Conservation (phyloP, 2,797 vertebrate genomes). For the Mus caroli region DNA sequence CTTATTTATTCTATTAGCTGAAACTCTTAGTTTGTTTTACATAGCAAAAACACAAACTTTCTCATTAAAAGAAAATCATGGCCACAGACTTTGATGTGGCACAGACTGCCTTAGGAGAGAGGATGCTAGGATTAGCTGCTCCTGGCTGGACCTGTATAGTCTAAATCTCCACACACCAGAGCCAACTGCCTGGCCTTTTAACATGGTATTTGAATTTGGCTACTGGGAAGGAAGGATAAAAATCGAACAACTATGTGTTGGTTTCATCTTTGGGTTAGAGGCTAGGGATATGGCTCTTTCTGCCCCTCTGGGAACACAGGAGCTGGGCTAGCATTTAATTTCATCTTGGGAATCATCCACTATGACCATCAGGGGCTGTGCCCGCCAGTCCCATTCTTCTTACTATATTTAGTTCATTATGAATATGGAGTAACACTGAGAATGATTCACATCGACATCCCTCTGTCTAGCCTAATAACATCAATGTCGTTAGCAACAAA, state of each 20-base stretch:
- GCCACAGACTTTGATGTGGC: conserved; percentile 35
- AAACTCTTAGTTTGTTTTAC: conserved; percentile 69
- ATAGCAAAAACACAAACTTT: conserved; percentile 87
- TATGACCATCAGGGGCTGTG: conserved; percentile 91
- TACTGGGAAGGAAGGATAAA: conserved; percentile 75
- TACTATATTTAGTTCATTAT: conserved; percentile 96
- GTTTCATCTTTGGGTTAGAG: conserved; percentile 76
- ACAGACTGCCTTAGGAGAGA: conserved; percentile 17
- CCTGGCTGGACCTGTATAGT: conserved; percentile 8
- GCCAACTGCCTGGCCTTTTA: background rate
- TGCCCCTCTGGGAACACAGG: conserved; percentile 76
- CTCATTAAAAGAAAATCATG: conserved; percentile 85
- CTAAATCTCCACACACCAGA: conserved; percentile 17
- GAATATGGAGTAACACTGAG: conserved; percentile 94
- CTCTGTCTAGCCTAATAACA: conserved; percentile 95
- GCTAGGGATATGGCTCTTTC: conserved; percentile 80
- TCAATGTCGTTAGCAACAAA: conserved; percentile 89
- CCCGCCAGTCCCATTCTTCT: conserved; percentile 91
- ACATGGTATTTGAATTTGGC: conserved; percentile 78
- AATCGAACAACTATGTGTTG: conserved; percentile 70
- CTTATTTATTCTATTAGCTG: conserved; percentile 77
- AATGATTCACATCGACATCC: conserved; percentile 95
- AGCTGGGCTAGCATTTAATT: conserved; percentile 92
- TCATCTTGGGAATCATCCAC: conserved; percentile 91
- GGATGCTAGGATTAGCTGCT: conserved; percentile 42